phyloP scores from a whole-genome alignment of 2,113 vertebrate genomes.

The Eptatretus burgeri region DNA sequence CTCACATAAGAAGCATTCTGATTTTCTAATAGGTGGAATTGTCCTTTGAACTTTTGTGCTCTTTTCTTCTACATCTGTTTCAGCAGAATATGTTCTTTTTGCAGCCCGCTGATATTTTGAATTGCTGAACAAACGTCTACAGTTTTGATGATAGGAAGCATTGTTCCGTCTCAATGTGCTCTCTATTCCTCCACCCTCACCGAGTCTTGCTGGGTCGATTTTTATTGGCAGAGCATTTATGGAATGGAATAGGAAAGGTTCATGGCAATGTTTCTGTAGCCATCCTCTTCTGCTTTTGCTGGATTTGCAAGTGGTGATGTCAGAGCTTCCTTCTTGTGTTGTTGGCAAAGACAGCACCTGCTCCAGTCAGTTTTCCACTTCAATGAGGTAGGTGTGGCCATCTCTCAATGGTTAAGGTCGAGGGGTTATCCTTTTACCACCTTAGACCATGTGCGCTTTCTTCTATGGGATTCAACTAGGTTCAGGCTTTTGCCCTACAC shows the following conservation, averaged over 20 bases:
- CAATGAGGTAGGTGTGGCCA: no score
- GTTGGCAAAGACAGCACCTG: no score
- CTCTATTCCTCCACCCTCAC: neutral
- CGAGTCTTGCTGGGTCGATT: neutral
- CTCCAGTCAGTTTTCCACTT: no score
- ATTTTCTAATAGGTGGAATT: no score
- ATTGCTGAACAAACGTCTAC: neutral
- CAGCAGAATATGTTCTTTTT: neutral
- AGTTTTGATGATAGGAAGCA: conserved; percentile 7
- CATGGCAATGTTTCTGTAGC: conserved; percentile 1
- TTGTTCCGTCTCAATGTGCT: conserved; percentile 2
- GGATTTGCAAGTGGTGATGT: neutral
- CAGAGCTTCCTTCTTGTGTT: conserved; percentile 2
- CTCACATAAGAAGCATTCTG: no score
- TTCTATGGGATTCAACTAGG: no score
- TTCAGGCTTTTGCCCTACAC: no score
- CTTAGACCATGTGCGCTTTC: no score
- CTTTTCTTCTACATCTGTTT: neutral
- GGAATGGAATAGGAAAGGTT: neutral
- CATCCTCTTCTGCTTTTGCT: neutral
- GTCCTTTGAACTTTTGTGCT: neutral
- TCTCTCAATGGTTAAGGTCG: no score
- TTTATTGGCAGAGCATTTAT: conserved; percentile 7
- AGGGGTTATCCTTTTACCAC: no score
- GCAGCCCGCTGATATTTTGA: neutral